A percentile compares a stretch with the other conserved stretches of the same genome.
These are phyloP conservation scores for Plecotus auritus DNA, from an alignment of 2,113 vertebrate genomes.

Conservation along the genomic window DNA sequence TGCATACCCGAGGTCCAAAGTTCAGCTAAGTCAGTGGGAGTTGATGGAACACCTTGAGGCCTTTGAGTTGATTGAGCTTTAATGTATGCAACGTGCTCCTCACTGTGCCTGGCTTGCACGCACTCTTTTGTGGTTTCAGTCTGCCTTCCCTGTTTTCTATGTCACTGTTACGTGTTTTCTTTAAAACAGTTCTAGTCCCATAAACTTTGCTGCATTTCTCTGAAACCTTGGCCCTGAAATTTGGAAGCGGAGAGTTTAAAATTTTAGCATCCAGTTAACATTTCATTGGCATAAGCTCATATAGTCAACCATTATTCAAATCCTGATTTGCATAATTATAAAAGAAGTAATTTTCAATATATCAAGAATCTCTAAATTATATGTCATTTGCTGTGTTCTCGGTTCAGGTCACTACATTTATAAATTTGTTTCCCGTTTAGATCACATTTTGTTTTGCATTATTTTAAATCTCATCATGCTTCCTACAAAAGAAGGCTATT, in stretches of 20 bases:
- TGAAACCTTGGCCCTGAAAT: neutral
- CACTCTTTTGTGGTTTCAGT: neutral
- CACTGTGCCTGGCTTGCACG: neutral
- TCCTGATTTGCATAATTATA: neutral
- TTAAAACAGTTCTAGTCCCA: neutral
- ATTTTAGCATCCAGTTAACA: neutral
- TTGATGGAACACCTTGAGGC: neutral
- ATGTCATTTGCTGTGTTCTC: neutral
- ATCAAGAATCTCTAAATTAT: neutral
- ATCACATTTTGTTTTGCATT: constrained; percentile 30
- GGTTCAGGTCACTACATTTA: neutral
- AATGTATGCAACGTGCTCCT: neutral
- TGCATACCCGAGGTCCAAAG: neutral
- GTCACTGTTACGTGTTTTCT: neutral
- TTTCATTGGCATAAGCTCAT: neutral
- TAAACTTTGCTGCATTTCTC: neutral
- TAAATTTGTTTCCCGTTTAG: constrained; percentile 8
- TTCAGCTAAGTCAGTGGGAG: neutral
- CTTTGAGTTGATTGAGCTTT: neutral
- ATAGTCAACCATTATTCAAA: too few species aligned
- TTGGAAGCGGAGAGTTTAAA: constrained; percentile 3
- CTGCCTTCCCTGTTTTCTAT: neutral
- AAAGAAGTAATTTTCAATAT: neutral
- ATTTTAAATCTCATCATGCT: constrained; percentile 25
- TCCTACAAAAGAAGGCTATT: neutral